A percentile compares a stretch with the other conserved stretches of the same genome.
These are phyloP conservation scores for Catamblyrhynchus diadema DNA, from an alignment of 2,797 vertebrate genomes.

Conservation along the genomic window DNA sequence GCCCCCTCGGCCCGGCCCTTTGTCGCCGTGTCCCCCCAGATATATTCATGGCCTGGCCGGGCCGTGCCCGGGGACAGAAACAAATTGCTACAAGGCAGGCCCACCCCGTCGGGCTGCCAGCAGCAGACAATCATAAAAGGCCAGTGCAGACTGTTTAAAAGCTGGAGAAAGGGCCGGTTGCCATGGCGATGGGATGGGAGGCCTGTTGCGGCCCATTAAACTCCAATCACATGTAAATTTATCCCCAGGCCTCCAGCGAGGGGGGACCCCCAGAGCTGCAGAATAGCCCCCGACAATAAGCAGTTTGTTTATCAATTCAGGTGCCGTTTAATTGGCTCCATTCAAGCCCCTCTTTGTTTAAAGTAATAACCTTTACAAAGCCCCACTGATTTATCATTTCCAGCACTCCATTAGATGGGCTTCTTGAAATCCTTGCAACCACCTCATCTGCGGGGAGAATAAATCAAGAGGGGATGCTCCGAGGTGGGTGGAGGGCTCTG, in stretches of 20 bases:
- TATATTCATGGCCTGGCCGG: conserved; percentile 87
- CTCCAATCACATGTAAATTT: conserved; percentile 93
- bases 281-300: conserved; percentile 84
- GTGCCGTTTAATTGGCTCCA: conserved; percentile 91
- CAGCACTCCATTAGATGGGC: conserved; percentile 77
- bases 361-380: conserved; percentile 86
- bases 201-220: conserved; percentile 88
- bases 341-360: conserved; percentile 85
- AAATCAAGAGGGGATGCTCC: not conserved
- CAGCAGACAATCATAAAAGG: conserved; percentile 85
- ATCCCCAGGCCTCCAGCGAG: conserved; percentile 69
- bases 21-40: conserved; percentile 83
- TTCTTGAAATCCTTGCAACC: not conserved
- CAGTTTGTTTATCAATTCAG: conserved; percentile 93
- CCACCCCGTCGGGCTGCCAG: conserved; percentile 81
- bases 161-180: conserved; percentile 89
- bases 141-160: conserved; percentile 89
- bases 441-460: not conserved
- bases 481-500: not conserved
- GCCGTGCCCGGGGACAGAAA: conserved; percentile 85
- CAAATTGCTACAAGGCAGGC: conserved; percentile 91
- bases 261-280: conserved; percentile 51
- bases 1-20: conserved; percentile 86
- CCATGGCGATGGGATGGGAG: conserved; percentile 80
- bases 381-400: conserved; percentile 87